Percentiles rank a stretch among this genome's conserved stretches.
Evolutionary conservation across 2,113 vertebrate genomes (phyloP).

Genomic region (Sceloporus tristichus): DNA sequence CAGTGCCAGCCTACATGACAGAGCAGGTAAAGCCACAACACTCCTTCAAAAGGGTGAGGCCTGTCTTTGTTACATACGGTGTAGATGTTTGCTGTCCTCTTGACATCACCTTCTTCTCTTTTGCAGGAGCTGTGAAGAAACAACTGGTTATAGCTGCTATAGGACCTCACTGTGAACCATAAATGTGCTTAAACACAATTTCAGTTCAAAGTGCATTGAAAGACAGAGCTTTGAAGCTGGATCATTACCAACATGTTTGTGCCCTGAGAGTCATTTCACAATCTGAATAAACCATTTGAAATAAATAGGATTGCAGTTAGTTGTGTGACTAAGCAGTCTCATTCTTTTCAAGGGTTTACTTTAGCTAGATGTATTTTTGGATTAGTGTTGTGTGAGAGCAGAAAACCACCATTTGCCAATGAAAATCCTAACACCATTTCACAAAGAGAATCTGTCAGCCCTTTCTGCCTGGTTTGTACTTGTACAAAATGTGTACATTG

Average conservation of each 20-base stretch:
- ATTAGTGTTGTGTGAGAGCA: background rate
- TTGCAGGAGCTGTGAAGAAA: constrained; percentile 67
- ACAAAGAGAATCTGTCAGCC: background rate
- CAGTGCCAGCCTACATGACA: constrained; percentile 80
- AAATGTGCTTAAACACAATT: background rate
- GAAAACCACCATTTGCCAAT: background rate
- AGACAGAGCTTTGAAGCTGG: background rate
- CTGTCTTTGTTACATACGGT: constrained; percentile 83
- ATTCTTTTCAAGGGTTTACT: no score
- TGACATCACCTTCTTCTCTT: constrained; percentile 73
- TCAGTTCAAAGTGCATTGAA: background rate
- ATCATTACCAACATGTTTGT: background rate
- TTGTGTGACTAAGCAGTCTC: no score
- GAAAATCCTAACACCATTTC: background rate
- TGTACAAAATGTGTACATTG: background rate
- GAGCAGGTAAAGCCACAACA: constrained; percentile 92
- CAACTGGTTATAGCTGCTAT: background rate
- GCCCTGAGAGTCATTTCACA: background rate
- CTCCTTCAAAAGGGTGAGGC: constrained; percentile 88
- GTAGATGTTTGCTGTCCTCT: constrained; percentile 81
- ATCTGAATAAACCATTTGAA: no score
- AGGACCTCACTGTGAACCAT: background rate
- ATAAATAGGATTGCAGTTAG: no score
- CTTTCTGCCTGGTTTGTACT: no score
- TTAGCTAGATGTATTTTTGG: no score